Percentiles rank a stretch among this genome's conserved stretches.
These are phyloP conservation scores for Microcaecilia unicolor DNA, from an alignment of 2,797 vertebrate species.

Conservation along the genomic window DNA sequence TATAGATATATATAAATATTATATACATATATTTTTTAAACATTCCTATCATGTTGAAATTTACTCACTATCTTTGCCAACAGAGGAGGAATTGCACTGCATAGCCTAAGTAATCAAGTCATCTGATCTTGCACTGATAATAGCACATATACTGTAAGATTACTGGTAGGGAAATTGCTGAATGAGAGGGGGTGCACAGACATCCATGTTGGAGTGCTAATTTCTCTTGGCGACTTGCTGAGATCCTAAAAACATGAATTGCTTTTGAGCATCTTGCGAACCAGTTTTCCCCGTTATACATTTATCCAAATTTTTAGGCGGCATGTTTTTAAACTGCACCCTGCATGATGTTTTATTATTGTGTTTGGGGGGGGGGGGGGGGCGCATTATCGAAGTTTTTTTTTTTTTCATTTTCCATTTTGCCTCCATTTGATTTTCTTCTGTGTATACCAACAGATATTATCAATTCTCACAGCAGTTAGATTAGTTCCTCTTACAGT, in stretches of 20 bases:
- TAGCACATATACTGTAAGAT: slow-evolving; percentile 2
- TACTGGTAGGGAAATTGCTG: slow-evolving; percentile 1
- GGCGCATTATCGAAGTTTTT: background rate
- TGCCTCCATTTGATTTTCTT: background rate
- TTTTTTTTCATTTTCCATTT: background rate
- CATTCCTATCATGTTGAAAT: slow-evolving; percentile 32
- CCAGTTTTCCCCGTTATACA: slow-evolving; percentile 2
- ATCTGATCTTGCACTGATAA: slow-evolving; percentile 27
- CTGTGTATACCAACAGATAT: too few relatives aligned
- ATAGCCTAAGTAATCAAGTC: slow-evolving; percentile 3
- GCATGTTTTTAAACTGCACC: background rate
- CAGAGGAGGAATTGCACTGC: slow-evolving; percentile 22
- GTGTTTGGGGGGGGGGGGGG: background rate
- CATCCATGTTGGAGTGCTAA: background rate
- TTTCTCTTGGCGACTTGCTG: slow-evolving; percentile 9
- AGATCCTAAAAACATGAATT: background rate
- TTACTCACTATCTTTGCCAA: slow-evolving; percentile 21
- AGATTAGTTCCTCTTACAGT: too few relatives aligned
- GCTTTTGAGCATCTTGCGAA: slow-evolving; percentile 9
- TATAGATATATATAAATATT: too few relatives aligned
- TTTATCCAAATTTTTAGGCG: too few relatives aligned
- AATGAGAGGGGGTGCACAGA: too few relatives aligned
- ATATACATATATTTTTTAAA: slow-evolving; percentile 29
- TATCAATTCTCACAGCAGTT: too few relatives aligned
- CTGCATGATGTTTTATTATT: background rate